A percentile compares a stretch with the other conserved stretches of the same genome.
phyloP scores from a whole-genome alignment of 2,797 vertebrate genomes.

The Orestias chungarensis region DNA sequence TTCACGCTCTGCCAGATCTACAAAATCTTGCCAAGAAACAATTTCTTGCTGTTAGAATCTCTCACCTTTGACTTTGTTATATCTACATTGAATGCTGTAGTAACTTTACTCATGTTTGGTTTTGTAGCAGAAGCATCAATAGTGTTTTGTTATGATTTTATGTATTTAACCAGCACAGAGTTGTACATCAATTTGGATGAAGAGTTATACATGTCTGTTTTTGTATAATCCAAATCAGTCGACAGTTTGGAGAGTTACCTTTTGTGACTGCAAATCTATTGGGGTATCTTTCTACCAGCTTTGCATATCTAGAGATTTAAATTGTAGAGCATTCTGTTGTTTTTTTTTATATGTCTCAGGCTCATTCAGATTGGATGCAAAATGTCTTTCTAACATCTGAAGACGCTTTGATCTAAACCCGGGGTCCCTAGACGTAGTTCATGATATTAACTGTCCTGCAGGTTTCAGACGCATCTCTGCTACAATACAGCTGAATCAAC shows the following conservation, averaged over 20 bases:
- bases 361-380: background rate
- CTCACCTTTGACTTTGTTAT: background rate
- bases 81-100: background rate
- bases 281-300: background rate
- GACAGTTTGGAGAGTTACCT: background rate
- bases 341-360: background rate
- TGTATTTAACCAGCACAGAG: background rate
- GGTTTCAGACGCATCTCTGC: no score
- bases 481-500: no score
- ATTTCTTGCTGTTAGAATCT: conserved; percentile 6
- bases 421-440: no score
- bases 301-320: background rate
- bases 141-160: background rate
- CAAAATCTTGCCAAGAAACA: conserved; percentile 51
- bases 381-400: background rate
- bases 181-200: background rate
- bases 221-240: background rate
- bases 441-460: no score
- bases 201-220: background rate
- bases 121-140: background rate
- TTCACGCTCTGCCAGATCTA: conserved; percentile 49
- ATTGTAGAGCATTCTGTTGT: background rate
- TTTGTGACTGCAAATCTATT: background rate
- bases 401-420: background rate
- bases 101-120: conserved; percentile 11